These are phyloP conservation scores for Fulica atra DNA, from an alignment of 2,113 vertebrate genomes.

Conservation along the genomic window DNA sequence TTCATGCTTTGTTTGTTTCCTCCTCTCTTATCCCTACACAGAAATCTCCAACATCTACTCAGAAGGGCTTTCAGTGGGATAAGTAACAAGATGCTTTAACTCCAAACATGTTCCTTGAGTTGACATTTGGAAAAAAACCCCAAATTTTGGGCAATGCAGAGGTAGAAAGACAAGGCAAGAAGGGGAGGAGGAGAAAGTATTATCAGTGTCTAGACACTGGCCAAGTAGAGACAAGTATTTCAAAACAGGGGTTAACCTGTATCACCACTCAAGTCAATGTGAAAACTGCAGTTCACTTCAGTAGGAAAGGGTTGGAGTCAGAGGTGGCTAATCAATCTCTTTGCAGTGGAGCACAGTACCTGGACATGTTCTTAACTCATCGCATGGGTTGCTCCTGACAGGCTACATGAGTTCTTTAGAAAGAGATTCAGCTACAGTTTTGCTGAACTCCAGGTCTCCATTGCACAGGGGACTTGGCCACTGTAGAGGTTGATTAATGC, in stretches of 20 bases:
- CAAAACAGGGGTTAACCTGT: accelerated
- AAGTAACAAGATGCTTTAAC: background rate
- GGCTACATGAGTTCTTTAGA: background rate
- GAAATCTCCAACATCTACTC: background rate
- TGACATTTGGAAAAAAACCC: background rate
- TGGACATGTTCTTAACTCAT: background rate
- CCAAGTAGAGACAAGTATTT: background rate
- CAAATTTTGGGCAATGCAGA: background rate
- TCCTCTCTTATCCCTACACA: background rate
- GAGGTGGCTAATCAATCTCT: background rate
- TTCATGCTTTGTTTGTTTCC: background rate
- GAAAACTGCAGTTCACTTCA: background rate
- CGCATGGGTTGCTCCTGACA: background rate
- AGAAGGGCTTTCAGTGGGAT: background rate
- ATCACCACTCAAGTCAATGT: background rate
- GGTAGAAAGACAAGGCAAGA: background rate
- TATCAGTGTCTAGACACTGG: background rate
- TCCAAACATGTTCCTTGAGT: background rate
- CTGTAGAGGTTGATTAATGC: background rate
- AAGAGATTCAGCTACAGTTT: background rate
- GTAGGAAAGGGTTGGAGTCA: background rate
- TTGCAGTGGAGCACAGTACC: background rate
- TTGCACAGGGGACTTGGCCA: background rate
- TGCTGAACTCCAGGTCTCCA: background rate
- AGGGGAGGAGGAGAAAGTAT: background rate